Percentiles rank a stretch among this genome's conserved stretches.
Evolutionary conservation across 2,797 vertebrate species (phyloP).

Genomic region (Silurus lanzhouensis): DNA sequence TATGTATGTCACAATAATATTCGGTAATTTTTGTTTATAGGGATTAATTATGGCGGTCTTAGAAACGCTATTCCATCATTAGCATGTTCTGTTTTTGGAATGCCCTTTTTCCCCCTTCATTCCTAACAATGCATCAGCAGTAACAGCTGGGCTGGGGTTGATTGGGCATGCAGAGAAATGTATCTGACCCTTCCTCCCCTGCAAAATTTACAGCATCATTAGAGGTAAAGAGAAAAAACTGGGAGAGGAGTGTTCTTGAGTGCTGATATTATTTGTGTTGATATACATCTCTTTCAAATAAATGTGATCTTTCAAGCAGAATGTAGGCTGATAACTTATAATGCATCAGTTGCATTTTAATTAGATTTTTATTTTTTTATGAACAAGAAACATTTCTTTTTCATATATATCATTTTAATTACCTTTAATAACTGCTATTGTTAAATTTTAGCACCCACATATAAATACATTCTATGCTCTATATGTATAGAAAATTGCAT

Average conservation of each 20-base stretch:
- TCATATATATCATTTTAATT: background rate
- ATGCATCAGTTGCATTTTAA: background rate
- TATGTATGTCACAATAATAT: background rate
- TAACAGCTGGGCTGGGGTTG: background rate
- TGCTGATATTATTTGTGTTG: background rate
- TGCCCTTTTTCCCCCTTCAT: background rate
- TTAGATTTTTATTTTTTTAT: background rate
- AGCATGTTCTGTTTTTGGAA: background rate
- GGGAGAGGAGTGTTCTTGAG: background rate
- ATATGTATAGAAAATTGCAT: background rate
- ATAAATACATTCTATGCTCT: background rate
- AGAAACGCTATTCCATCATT: background rate
- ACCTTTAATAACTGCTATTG: background rate
- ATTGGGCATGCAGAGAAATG: background rate
- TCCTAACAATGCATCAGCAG: background rate
- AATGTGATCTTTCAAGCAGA: background rate
- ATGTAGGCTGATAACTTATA: background rate
- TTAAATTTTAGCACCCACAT: background rate
- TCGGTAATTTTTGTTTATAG: background rate
- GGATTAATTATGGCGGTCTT: background rate
- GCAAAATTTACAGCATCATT: conserved; percentile 14
- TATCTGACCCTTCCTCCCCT: background rate
- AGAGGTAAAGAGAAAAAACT: background rate
- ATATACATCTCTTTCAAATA: background rate
- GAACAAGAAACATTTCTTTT: background rate